Evolutionary conservation across 2,797 vertebrate species (phyloP).

Genomic region (Falco biarmicus): DNA sequence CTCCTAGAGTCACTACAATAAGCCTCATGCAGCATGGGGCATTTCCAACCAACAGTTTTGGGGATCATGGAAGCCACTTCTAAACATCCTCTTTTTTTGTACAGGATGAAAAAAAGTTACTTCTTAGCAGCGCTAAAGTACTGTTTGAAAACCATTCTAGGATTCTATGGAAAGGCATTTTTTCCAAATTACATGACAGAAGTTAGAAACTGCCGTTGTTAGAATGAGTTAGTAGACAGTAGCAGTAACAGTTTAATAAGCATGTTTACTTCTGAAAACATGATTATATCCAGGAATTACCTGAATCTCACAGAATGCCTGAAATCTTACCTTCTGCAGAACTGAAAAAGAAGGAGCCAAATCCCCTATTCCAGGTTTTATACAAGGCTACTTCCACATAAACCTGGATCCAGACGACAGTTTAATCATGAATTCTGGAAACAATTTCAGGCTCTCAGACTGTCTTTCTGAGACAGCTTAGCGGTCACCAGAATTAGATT

Average conservation of each 20-base stretch:
- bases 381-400: neutral
- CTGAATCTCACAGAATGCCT: neutral
- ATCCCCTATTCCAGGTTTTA: neutral
- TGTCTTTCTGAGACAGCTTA: neutral
- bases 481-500: neutral
- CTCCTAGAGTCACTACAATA: neutral
- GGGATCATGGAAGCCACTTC: neutral
- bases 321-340: neutral
- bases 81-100: neutral
- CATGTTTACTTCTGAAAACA: neutral
- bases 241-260: neutral
- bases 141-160: neutral
- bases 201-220: neutral
- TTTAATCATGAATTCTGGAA: neutral
- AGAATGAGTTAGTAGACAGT: neutral
- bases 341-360: neutral
- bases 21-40: neutral
- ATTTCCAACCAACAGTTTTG: neutral
- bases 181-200: neutral
- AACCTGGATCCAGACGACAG: neutral
- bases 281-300: neutral
- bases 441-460: neutral
- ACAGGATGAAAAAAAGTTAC: neutral
- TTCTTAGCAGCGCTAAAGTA: neutral
- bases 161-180: neutral